These are phyloP conservation scores for Charadrius vociferus DNA, from an alignment of 2,113 vertebrate genomes.

Conservation along the genomic window DNA sequence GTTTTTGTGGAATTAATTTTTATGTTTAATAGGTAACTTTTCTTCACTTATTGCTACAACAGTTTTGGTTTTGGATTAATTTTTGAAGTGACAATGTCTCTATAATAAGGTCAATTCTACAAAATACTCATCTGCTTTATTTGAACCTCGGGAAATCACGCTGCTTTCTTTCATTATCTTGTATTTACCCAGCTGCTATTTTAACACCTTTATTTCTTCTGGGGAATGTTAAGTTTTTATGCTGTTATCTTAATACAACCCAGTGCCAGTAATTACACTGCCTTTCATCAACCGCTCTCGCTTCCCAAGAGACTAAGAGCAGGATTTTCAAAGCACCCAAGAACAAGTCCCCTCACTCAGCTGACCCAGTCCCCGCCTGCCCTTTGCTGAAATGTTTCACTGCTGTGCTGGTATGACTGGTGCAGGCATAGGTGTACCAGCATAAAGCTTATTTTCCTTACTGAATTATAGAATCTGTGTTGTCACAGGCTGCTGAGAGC, in stretches of 20 bases:
- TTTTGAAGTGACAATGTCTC: neutral
- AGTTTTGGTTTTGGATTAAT: neutral
- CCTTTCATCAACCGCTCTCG: neutral
- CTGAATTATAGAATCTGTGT: neutral
- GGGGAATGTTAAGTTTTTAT: slow-evolving; percentile 28
- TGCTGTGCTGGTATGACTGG: neutral
- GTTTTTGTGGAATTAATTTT: neutral
- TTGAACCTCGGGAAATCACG: neutral
- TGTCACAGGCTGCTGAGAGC: neutral
- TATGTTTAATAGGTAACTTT: neutral
- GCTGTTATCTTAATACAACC: neutral
- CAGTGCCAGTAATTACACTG: neutral
- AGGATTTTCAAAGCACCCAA: neutral
- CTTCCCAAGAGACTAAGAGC: neutral
- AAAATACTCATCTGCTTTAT: neutral
- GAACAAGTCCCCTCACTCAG: neutral
- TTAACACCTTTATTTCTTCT: slow-evolving; percentile 42
- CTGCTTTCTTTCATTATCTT: slow-evolving; percentile 19
- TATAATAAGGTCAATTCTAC: slow-evolving; percentile 1
- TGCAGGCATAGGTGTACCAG: neutral
- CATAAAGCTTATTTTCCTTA: neutral
- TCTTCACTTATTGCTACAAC: neutral
- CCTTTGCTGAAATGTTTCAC: neutral
- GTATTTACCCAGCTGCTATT: slow-evolving; percentile 27
- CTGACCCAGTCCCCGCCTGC: neutral